phyloP scores from a whole-genome alignment of 2,797 vertebrate species.

The Lemur catta region DNA sequence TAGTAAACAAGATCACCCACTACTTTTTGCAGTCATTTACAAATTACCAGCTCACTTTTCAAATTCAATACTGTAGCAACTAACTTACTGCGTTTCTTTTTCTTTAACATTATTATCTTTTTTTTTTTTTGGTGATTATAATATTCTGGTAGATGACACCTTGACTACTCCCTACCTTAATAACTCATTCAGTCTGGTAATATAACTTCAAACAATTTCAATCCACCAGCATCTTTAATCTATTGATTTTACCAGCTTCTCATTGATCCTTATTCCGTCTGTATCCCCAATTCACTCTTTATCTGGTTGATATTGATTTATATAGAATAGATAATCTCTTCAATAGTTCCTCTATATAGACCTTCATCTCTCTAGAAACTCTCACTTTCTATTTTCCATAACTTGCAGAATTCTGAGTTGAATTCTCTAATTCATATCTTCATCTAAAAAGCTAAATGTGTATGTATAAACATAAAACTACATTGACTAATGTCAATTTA shows the following conservation, averaged over 20 bases:
- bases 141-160: background rate
- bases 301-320: background rate
- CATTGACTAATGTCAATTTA: background rate
- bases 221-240: background rate
- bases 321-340: background rate
- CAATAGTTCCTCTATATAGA: background rate
- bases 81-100: background rate
- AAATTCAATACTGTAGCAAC: background rate
- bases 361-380: background rate
- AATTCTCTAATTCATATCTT: background rate
- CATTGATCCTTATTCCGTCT: background rate
- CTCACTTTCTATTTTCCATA: background rate
- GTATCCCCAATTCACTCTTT: background rate
- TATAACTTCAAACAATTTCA: background rate
- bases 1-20: background rate
- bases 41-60: background rate
- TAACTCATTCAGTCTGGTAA: background rate
- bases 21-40: background rate
- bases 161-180: background rate
- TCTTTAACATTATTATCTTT: background rate
- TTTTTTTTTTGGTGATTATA: background rate
- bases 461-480: background rate
- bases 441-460: background rate
- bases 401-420: background rate
- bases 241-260: background rate